These are phyloP conservation scores for Muschampia plurimacula DNA, from an alignment of 2,888 invertebrate genomes.

Conservation along the genomic window DNA sequence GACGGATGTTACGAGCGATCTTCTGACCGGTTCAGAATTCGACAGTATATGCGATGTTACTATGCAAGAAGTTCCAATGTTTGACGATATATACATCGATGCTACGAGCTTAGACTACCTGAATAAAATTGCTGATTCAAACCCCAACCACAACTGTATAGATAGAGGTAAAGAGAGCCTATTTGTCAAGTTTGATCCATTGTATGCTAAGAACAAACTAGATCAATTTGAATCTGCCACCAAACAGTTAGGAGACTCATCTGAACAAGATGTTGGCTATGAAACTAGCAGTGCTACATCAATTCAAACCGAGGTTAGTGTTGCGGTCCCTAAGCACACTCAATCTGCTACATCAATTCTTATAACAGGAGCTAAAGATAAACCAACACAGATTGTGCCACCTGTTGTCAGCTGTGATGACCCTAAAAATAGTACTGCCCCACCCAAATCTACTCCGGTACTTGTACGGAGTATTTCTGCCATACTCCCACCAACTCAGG, in stretches of 20 bases:
- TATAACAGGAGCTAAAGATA: slow-evolving; percentile 59
- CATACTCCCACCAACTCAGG: slow-evolving; percentile 71
- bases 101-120: slow-evolving; percentile 85
- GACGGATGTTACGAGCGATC: slow-evolving; percentile 64
- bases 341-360: slow-evolving; percentile 61
- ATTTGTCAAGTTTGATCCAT: slow-evolving; percentile 88
- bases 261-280: slow-evolving; percentile 73
- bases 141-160: slow-evolving; percentile 62
- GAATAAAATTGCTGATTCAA: slow-evolving; percentile 75
- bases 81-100: slow-evolving; percentile 82
- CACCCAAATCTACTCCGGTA: slow-evolving; percentile 60
- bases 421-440: slow-evolving; percentile 51
- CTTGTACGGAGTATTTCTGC: slow-evolving; percentile 77
- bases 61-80: slow-evolving; percentile 69
- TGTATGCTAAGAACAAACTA: slow-evolving; percentile 66
- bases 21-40: slow-evolving; percentile 72
- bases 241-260: slow-evolving; percentile 56
- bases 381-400: slow-evolving; percentile 76
- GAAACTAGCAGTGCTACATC: slow-evolving; percentile 76
- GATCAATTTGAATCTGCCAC: slow-evolving; percentile 15
- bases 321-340: slow-evolving; percentile 62
- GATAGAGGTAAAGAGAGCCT: slow-evolving; percentile 87
- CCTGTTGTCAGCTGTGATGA: slow-evolving; percentile 68
- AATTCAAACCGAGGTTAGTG: slow-evolving; percentile 60
- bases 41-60: slow-evolving; percentile 77